Base-by-base conservation (phyloP, 2,888 invertebrate genomes). In the Lottia scabra region DNA sequence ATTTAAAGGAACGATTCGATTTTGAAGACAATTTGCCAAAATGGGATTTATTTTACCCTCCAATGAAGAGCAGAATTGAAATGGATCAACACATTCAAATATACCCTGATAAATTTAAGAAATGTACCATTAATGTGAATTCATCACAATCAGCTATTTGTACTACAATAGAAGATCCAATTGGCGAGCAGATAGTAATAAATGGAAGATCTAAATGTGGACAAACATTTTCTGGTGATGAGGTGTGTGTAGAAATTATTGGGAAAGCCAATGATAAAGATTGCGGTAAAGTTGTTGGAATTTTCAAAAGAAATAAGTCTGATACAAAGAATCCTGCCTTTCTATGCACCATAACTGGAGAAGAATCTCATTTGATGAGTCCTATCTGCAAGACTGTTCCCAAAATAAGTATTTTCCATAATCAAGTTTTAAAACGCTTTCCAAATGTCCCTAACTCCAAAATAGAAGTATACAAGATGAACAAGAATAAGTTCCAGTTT, bases 361-460 rank as follows among this genome's bases (percentile, higher is more conserved):
- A 56, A 3, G 76, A 75, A 43, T 71, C 74, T 6, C 73, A 81
- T 65, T 70, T 82, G 15, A 78, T 82, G 71, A 62, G 72, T 26
- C 83, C 83, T 2, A 67, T 83, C 19, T 82, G 81, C 63, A 81
- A 80, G 73, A 82, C 82, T 5, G 72, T 84, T 10, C 83, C 83
- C 19, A 84, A 84, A 65, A 76, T 84, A 3, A 64, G 27, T 16
- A 27, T 27, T 64, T 23, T 67, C 67, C 69, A 16, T 56, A 63
- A 8, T 38, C 48, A 26, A 16, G 46, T 30, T 12, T 63, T n/a
- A 69, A 65, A 65, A n/a, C 19, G 65, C 12, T 62, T 43, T 27
- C 68, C 63, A 2, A 38, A 69, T 23, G 19, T 45, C 23, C 46
- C 63, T 15, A 75, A 70, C 63, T 69, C 79, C 62, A 75, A 78